Base-by-base conservation (phyloP, 2,113 vertebrate genomes). In the Dermatemys mawii region DNA sequence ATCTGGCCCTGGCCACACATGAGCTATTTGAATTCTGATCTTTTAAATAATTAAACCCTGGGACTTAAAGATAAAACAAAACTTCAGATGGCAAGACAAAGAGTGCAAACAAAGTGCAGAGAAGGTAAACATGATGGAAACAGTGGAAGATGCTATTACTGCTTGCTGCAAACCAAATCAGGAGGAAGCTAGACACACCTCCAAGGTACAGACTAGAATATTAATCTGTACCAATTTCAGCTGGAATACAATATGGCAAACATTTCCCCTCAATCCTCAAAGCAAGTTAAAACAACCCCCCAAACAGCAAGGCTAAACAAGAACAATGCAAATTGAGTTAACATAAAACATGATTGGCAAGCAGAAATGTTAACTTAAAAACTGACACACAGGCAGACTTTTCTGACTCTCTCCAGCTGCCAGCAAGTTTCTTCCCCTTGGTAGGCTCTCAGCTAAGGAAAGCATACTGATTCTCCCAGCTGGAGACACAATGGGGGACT, bases 251-350 rank as follows among this genome's bases (percentile, higher is more conserved):
- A 81, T 35, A 27, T 44, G 16, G 51, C 46, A 82, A 83, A 51
- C 29, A 70, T 19, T 63, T 83, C 38, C 53, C 35, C 78, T 90
- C 89, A 88, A 84, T 81, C 32, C 88, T 87, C 84, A 90, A 83
- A 87, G 24, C 81, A 95, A 80, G 84, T 87, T 92, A 67, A 46
- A 95, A 84, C 76, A 90, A 84, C 5, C 19, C 88, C 32, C 90
- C 84, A 49, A 97, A 94, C 93, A 95, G 54, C 89, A 87, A 92
- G 70, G 83, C 92, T 91, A 94, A 96, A 94, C 86, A 97, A 87
- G 83, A 97, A 78, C 92, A 91, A 90, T 95, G 90, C 81, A 96
- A 96, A 96, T 89, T 75, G 92, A 92, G 82, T 86, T 95, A 95
- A 73, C 17, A 60, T 79, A 81, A 95, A 94, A 81, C 85, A 96